phyloP scores from a whole-genome alignment of 2,797 vertebrate species.

The Mormyrops attenuatus region DNA sequence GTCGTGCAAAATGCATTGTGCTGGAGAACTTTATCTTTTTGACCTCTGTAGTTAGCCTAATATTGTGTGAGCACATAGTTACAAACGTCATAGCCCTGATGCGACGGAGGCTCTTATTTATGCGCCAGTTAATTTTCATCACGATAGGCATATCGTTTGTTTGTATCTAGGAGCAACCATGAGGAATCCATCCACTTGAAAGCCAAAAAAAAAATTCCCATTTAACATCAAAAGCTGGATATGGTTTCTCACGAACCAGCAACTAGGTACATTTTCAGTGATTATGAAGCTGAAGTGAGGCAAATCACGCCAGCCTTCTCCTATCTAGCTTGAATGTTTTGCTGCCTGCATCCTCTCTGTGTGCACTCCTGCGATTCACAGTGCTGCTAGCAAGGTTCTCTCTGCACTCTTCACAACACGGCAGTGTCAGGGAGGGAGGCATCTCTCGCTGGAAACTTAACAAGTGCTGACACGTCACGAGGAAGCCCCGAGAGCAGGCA shows the following conservation, averaged over 20 bases:
- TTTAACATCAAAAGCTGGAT: neutral
- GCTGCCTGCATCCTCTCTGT: neutral
- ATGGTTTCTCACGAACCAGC: neutral
- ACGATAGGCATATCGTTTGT: neutral
- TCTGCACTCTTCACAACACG: neutral
- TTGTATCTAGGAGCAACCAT: neutral
- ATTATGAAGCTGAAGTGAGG: neutral
- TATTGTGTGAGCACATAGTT: neutral
- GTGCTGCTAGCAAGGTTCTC: neutral
- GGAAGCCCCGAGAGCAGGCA: conserved; percentile 5
- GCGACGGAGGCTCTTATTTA: neutral
- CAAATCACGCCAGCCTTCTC: neutral
- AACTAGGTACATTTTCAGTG: neutral
- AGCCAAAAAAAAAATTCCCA: neutral
- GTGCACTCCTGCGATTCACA: neutral
- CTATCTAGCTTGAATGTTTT: neutral
- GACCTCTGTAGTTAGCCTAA: neutral
- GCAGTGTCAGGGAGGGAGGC: neutral
- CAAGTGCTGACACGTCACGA: conserved; percentile 10
- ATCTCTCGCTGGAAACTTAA: neutral
- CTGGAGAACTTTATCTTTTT: neutral
- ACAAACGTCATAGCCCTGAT: neutral
- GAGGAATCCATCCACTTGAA: neutral
- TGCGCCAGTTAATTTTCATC: neutral
- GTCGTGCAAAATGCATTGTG: neutral